Conservation (phyloP, 2,888 invertebrate species). For the Sympetrum striolatum region DNA sequence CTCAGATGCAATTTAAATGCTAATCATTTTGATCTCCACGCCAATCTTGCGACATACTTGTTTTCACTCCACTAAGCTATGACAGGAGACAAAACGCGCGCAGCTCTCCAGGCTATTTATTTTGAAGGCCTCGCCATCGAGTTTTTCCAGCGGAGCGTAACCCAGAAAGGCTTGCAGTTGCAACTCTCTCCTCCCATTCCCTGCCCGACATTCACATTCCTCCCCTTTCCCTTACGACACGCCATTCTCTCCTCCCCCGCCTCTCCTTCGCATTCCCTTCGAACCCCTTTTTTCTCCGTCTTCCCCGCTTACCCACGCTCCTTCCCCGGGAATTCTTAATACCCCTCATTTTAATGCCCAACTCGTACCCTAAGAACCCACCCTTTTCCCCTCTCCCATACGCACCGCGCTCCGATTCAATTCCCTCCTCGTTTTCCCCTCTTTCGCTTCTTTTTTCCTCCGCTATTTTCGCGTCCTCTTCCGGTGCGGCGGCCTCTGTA, state of each 20-base stretch:
- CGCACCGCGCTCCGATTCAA: neutral
- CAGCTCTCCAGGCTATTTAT: neutral
- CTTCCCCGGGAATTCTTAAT: neutral
- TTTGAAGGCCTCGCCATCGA: neutral
- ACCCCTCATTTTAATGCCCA: neutral
- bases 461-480: neutral
- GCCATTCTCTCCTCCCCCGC: neutral
- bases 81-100: constrained; percentile 18
- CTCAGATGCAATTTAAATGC: constrained; percentile 27
- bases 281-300: no score
- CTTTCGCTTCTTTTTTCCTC: neutral
- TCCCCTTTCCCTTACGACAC: neutral
- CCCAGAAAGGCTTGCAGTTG: neutral
- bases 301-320: neutral
- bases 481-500: neutral
- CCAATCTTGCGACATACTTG: constrained; percentile 27
- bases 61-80: constrained; percentile 12
- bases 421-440: neutral
- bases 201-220: neutral
- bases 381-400: neutral
- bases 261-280: neutral
- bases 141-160: neutral
- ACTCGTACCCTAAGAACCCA: neutral
- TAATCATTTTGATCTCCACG: neutral
- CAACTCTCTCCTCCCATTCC: neutral